phyloP scores from a whole-genome alignment of 2,113 vertebrate species.

The Hemichromis elongatus region DNA sequence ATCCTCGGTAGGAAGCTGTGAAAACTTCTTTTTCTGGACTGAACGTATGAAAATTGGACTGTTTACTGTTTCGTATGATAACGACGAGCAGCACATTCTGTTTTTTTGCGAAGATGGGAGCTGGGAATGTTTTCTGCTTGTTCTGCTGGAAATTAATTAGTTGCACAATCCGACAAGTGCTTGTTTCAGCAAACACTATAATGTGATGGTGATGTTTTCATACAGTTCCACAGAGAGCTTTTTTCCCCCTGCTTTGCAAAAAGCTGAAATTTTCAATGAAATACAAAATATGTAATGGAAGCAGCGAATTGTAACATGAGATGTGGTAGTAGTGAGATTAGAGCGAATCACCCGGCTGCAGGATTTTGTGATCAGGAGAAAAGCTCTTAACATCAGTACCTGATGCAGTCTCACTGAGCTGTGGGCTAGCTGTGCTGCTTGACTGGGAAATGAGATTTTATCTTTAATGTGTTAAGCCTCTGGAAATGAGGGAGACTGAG shows the following conservation, averaged over 20 bases:
- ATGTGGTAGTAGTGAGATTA: not conserved
- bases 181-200: not conserved
- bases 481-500: slow-evolving; percentile 31
- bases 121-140: not conserved
- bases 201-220: not conserved
- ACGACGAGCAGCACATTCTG: not conserved
- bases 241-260: fast-evolving
- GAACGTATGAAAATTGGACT: fast-evolving
- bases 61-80: not conserved
- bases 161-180: not conserved
- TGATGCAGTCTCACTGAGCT: not conserved
- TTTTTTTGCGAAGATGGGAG: not conserved
- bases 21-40: not conserved
- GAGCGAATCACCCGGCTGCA: not conserved
- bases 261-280: not conserved
- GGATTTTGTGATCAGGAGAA: not conserved
- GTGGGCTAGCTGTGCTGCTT: not conserved
- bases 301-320: not conserved
- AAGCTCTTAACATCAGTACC: not conserved
- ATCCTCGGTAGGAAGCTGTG: fast-evolving
- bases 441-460: slow-evolving; percentile 28
- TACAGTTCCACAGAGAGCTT: not conserved
- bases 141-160: not conserved
- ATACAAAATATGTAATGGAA: not conserved
- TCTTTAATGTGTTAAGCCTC: slow-evolving; percentile 52